phyloP scores from a whole-genome alignment of 2,797 vertebrate genomes.

The Myiothlypis chrysogaster region DNA sequence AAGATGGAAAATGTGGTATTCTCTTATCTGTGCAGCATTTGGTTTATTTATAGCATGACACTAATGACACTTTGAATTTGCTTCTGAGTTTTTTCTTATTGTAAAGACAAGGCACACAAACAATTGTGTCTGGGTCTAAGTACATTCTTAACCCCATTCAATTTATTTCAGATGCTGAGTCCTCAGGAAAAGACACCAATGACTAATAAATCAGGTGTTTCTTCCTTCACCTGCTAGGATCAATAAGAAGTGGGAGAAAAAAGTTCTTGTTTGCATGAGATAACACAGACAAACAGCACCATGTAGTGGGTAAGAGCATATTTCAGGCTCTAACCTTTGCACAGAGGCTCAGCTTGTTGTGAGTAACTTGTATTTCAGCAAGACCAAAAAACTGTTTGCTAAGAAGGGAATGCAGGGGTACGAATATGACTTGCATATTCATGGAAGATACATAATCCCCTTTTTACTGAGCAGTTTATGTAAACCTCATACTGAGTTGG shows the following conservation, averaged over 20 bases:
- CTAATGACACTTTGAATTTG: slow-evolving; percentile 8
- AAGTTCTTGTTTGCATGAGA: neutral
- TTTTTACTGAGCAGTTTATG: neutral
- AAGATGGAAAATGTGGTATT: neutral
- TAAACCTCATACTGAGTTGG: neutral
- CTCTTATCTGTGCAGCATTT: neutral
- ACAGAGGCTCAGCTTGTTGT: neutral
- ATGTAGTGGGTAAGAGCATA: neutral
- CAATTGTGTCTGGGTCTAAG: neutral
- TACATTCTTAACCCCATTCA: slow-evolving; percentile 1
- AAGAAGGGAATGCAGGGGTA: neutral
- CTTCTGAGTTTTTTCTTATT: neutral
- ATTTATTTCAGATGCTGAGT: slow-evolving; percentile 38
- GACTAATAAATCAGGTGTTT: slow-evolving; percentile 51
- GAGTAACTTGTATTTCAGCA: neutral
- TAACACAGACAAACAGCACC: neutral
- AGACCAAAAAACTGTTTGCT: neutral
- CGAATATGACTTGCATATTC: neutral
- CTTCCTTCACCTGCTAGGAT: slow-evolving; percentile 30
- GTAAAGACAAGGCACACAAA: slow-evolving; percentile 3
- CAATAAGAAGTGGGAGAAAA: slow-evolving; percentile 43
- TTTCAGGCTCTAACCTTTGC: neutral
- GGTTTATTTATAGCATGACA: slow-evolving; percentile 19
- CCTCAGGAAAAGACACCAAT: neutral
- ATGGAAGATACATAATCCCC: neutral